Base-by-base conservation (phyloP, 2,113 vertebrate species). In the Triplophysa rosa region DNA sequence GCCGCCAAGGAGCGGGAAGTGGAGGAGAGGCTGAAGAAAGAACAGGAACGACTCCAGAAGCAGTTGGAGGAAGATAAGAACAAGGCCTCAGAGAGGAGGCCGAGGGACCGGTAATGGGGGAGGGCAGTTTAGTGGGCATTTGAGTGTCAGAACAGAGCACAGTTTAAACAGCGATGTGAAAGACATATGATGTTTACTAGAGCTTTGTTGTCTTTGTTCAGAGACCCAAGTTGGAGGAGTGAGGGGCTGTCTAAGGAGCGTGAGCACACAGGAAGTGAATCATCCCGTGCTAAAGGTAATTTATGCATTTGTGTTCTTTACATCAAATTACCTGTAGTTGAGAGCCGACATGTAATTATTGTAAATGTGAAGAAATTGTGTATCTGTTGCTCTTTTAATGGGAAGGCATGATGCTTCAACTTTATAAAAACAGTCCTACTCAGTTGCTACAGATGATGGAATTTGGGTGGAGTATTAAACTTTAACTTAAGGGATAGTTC, bases 1-100 rank as follows among this genome's bases (percentile, higher is more conserved):
- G 96, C 96, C 0, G 93, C 97, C 67, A 92, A 94, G 86, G 96
- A 98, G 87, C 91, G 96, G 8, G 97, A 98, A 84, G 95, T 98
- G 12, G 97, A 99, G 74, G 97, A 99, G 82, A 88, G 96, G 87
- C 94, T 99, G 76, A 96, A 98, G 86, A 98, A 98, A 78, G 95
- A 98, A 84, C 96, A 98, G 24, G 97, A 99, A 84, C 95, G 96
- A 62, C 84, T 97, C 84, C 95, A 96, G 64, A 93, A 94, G 58
- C 96, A 97, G 87, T 89, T 98, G 89, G 96, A 97, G n/a, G 96
- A 98, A 0, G 95, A 96, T 90, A 88, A 95, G 93, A 83, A 90
- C 93, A 82, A 95, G 87, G 54, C 86, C 88, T 37, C 91, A 0
- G 92, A 94, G 24, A 89, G 92, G 82, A 90, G 94, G 67, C 95